Conservation (phyloP, 2,797 vertebrate species). For the Sebastes cheni region DNA sequence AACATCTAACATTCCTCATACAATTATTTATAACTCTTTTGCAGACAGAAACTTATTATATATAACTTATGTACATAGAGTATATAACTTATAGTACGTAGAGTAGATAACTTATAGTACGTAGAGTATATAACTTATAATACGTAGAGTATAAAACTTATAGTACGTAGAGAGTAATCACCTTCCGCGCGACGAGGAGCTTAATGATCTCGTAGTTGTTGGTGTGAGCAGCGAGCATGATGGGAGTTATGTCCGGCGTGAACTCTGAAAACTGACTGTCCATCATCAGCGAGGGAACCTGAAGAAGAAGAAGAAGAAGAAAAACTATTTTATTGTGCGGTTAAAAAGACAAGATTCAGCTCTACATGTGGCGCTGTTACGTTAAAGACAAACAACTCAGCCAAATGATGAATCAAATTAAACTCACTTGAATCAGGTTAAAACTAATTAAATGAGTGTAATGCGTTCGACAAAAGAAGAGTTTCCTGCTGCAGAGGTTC, state of each 20-base stretch:
- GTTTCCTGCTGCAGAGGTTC: neutral
- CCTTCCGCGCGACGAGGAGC: conserved; percentile 93
- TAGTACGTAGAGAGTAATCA: conserved; percentile 50
- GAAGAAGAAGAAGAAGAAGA: conserved; percentile 2
- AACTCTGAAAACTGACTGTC: conserved; percentile 98
- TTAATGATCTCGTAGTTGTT: conserved; percentile 99
- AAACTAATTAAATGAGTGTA: conserved; percentile 23
- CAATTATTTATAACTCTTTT: neutral
- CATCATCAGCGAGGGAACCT: conserved; percentile 98
- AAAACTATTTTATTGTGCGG: neutral
- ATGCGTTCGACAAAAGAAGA: neutral
- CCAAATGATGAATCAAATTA: conserved; percentile 10
- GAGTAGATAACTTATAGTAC: too few species aligned
- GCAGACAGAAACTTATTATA: too few species aligned
- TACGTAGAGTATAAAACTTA: too few species aligned
- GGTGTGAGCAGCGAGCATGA: conserved; percentile 98
- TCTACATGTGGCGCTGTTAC: neutral
- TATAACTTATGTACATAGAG: too few species aligned
- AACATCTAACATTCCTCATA: neutral
- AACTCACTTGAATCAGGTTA: conserved; percentile 17
- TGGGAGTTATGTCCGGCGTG: conserved; percentile 97
- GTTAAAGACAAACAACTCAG: neutral
- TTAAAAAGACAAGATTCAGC: neutral
- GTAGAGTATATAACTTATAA: too few species aligned
- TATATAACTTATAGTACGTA: too few species aligned